These are phyloP conservation scores for Brenthis ino DNA, from an alignment of 2,888 invertebrate genomes.

Conservation along the genomic window DNA sequence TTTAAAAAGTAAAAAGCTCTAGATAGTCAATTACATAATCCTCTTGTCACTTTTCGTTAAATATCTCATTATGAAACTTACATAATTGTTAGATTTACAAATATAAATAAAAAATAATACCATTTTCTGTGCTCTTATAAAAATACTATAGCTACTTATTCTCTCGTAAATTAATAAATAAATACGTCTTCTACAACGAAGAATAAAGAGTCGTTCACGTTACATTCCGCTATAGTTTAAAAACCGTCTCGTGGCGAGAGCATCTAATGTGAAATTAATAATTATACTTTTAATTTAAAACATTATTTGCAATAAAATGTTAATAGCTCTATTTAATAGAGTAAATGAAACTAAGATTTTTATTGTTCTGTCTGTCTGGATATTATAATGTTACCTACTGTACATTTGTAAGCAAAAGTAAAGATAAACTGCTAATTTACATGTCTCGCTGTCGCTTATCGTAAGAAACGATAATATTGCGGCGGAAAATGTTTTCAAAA, in stretches of 20 bases:
- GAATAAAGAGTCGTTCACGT: slow-evolving; percentile 22
- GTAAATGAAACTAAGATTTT: slow-evolving; percentile 17
- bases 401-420: slow-evolving; percentile 10
- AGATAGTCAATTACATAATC: no score
- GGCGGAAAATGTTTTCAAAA: neutral
- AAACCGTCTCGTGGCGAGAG: slow-evolving; percentile 3
- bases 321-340: slow-evolving; percentile 10
- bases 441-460: neutral
- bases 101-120: no score
- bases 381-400: slow-evolving; percentile 10
- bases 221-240: slow-evolving; percentile 16
- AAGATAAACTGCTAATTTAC: slow-evolving; percentile 7
- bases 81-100: no score
- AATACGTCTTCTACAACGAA: slow-evolving; percentile 6
- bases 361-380: slow-evolving; percentile 9
- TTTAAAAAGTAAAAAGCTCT: no score
- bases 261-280: slow-evolving; percentile 9
- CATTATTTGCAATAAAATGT: slow-evolving; percentile 8
- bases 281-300: slow-evolving; percentile 17
- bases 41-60: no score
- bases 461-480: neutral
- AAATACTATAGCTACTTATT: no score
- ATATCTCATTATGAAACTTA: no score
- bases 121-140: no score
- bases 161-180: neutral